Evolutionary conservation across 2,797 vertebrate species (phyloP).

Genomic region (Pantherophis alleghaniensis): DNA sequence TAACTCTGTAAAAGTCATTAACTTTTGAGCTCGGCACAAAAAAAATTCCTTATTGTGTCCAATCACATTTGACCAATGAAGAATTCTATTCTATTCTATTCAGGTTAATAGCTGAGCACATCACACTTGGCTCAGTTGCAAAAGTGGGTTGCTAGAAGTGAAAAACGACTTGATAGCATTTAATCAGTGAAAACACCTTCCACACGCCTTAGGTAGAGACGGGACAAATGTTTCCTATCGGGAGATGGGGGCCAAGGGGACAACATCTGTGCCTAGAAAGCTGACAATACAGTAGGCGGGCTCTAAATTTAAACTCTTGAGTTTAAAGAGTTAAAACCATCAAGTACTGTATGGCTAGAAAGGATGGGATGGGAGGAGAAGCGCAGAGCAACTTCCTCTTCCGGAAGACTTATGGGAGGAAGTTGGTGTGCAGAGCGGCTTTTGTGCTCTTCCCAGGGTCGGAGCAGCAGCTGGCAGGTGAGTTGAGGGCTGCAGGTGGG

Average conservation of each 20-base stretch:
- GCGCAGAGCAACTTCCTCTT: rapidly evolving
- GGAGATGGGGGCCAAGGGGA: too few species aligned
- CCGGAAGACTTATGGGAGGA: rapidly evolving
- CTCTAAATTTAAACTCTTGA: background rate
- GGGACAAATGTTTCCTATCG: rapidly evolving
- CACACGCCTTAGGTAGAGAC: background rate
- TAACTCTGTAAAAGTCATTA: too few species aligned
- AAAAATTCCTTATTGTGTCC: too few species aligned
- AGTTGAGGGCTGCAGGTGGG: background rate
- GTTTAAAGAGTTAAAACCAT: background rate
- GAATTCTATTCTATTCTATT: too few species aligned
- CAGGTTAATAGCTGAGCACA: too few species aligned
- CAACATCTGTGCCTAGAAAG: background rate
- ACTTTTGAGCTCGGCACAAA: too few species aligned
- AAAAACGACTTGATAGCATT: background rate
- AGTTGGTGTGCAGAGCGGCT: rapidly evolving
- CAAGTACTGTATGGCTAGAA: background rate
- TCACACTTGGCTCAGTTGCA: background rate
- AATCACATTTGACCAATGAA: too few species aligned
- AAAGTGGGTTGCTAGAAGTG: background rate
- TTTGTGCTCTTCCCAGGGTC: rapidly evolving
- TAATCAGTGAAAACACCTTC: background rate
- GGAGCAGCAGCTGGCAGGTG: background rate
- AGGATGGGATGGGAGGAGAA: background rate
- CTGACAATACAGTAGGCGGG: rapidly evolving